Conservation (phyloP, 2,797 vertebrate species). For the Coreius guichenoti region DNA sequence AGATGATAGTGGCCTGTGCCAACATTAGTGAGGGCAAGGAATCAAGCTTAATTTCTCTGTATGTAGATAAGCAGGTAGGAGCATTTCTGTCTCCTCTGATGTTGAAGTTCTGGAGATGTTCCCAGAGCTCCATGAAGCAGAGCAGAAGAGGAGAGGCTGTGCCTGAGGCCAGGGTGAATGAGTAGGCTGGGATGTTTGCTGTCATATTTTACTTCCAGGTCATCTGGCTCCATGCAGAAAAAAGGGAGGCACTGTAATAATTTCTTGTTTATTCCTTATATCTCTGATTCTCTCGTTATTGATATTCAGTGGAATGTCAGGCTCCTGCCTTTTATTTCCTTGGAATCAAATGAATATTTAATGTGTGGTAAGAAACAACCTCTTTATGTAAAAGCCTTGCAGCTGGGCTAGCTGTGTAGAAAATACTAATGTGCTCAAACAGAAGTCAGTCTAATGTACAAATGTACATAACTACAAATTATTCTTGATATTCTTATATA, state of each 20-base stretch:
- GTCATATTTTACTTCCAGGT: constrained; percentile 80
- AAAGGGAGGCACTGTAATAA: constrained; percentile 39
- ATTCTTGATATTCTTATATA: not conserved
- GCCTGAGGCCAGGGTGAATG: constrained; percentile 45
- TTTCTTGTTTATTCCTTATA: constrained; percentile 10
- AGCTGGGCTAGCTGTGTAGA: not conserved
- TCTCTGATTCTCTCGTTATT: constrained; percentile 24
- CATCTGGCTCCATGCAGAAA: constrained; percentile 67
- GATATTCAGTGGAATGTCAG: constrained; percentile 28
- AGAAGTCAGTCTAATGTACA: not conserved
- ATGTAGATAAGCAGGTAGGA: constrained; percentile 42
- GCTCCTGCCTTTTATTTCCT: not conserved
- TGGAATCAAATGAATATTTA: constrained; percentile 41
- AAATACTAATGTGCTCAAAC: constrained; percentile 10
- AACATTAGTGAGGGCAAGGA: constrained; percentile 28
- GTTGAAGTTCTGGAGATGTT: constrained; percentile 42
- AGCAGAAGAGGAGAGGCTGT: constrained; percentile 25
- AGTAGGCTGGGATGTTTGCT: constrained; percentile 75
- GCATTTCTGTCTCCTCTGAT: constrained; percentile 42
- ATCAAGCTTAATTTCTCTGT: constrained; percentile 25
- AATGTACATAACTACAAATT: not conserved
- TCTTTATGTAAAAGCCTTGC: not conserved
- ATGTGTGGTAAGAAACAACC: constrained; percentile 26
- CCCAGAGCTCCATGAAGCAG: constrained; percentile 14
- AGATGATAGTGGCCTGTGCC: not conserved